Evolutionary conservation across 2,797 vertebrate genomes (phyloP), one percentile per base, ranked within the genome.

Genomic region (Phyllotis vaccarum): DNA sequence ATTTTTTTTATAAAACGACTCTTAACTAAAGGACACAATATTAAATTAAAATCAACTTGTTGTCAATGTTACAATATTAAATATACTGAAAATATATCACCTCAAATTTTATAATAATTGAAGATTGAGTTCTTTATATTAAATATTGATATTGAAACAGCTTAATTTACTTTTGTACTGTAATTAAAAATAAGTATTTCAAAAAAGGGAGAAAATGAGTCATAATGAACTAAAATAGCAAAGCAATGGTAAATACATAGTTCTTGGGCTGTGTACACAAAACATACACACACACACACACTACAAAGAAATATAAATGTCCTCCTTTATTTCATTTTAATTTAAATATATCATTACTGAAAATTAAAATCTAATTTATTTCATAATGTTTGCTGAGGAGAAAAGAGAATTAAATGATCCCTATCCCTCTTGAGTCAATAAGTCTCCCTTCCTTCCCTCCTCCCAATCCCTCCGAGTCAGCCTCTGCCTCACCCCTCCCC

Each of bases 291-390:
- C 1, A 70, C 4, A 58, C 16, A n/a, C 4, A 29, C 31, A 81
- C 1, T 52, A 24, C 9, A 29, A 76, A 86, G 49, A 49, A 22
- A 0, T 40, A 9, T 22, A 31, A 66, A 37, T 90, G 24, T 60
- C n/a, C n/a, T n/a, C 31, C 24, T 72, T 81, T 7, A 49, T 56
- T 86, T 90, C 11, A 93, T 37, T 95, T 81, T 12, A 19, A 89
- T 8, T 21, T 70, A 94, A 95, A 72, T 66, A 81, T 17, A 5
- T 96, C 22, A 62, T n/a, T 34, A 76, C 34, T 43, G 90, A 64
- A 22, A 34, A 96, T 81, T 60, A 83, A 96, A 94, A 29, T 56
- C 14, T 43, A 94, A 37, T 89, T 94, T 2, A 92, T 74, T 82
- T 88, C 19, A 70, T 34, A 27, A 6, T 46, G 8, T 52, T 86